Base-by-base conservation (phyloP, 2,888 invertebrate genomes). In the Hyposoter dolosus region DNA sequence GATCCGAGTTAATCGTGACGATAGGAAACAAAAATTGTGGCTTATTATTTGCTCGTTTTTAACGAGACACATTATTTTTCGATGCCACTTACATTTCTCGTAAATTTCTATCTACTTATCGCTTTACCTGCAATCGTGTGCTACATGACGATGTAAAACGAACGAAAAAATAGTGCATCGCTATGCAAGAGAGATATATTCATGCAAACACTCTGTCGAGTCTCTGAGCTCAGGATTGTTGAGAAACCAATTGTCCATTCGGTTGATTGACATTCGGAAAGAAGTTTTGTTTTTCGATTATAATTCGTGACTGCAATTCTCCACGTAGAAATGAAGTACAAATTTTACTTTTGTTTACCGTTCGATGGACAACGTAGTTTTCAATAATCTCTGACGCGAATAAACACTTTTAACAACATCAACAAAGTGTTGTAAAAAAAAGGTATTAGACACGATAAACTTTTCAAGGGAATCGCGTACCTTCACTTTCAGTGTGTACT, bases 1-100 rank as follows among this genome's bases (percentile, higher is more conserved):
- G 90, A 90, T 92, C 92, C 91, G 89, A 88, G 90, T 92, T 91
- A 93, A 88, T 90, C 88, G 88, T 88, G 81, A 86, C 77, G 83
- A 88, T 40, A 10, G 74, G 82, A 82, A 87, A 82, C 78, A 88
- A 83, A 84, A 84, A 19, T 81, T 65, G 32, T 84, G 28, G 35
- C 68, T 81, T 68, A 80, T 88, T 87, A 87, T 63, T 84, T 19
- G 85, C 47, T 84, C 77, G 63, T 56, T 83, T 75, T 40, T 50
- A 45, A 71, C 35, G 71, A 23, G 40, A 32, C 66, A 72, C 23
- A 74, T 81, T 74, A 76, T 28, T 60, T n/a, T 47, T 75, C 69
- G 35, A 78, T 75, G 65, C 23, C 68, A 88, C 87, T 88, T 84
- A 83, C 84, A 68, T 75, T 82, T 50, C 72, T 69, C 35, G 56